These are phyloP conservation scores for Tyrannus savana DNA, from an alignment of 2,113 vertebrate genomes.

Conservation along the genomic window DNA sequence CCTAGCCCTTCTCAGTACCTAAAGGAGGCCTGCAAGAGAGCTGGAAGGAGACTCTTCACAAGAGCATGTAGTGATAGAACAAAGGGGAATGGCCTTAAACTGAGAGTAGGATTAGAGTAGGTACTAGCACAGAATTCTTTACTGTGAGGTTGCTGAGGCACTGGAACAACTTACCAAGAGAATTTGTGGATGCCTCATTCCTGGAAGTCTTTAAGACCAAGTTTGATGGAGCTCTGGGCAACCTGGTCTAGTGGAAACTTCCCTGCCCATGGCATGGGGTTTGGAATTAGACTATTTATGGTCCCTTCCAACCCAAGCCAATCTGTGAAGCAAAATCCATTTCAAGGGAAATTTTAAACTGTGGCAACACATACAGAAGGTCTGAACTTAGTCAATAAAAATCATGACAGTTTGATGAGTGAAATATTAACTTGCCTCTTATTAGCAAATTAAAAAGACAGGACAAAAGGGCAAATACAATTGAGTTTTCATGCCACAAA, in stretches of 20 bases:
- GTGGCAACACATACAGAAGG: fast-evolving
- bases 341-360: neutral
- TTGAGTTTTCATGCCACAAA: neutral
- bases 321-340: neutral
- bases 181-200: neutral
- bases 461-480: neutral
- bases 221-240: neutral
- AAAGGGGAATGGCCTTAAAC: neutral
- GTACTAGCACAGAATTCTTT: neutral
- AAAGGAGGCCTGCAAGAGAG: neutral
- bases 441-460: neutral
- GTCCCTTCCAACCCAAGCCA: neutral
- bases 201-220: neutral
- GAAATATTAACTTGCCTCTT: neutral
- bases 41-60: neutral
- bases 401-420: neutral
- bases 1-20: too few relatives aligned
- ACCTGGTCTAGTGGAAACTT: neutral
- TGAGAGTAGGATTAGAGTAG: neutral
- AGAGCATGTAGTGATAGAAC: neutral
- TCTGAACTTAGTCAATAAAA: neutral
- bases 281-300: neutral
- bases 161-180: neutral
- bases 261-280: fast-evolving
- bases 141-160: neutral